Conservation (phyloP, 2,888 invertebrate genomes). For the Anodontia alba region DNA sequence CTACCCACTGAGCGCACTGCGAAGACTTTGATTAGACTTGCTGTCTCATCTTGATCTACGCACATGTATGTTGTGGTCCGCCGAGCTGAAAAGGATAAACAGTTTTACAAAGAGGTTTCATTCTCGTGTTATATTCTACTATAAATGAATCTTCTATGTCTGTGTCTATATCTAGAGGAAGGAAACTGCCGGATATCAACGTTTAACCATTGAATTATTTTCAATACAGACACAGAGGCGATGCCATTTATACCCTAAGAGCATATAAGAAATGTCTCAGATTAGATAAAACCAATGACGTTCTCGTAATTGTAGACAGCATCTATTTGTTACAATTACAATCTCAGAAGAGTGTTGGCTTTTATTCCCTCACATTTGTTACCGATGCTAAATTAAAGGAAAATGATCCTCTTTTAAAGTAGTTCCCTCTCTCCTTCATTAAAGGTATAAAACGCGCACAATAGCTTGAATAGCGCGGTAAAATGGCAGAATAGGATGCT, state of each 20-base stretch:
- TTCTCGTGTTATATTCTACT: too few relatives aligned
- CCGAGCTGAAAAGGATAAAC: too few relatives aligned
- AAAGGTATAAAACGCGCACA: conserved; percentile 28
- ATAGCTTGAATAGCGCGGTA: conserved; percentile 20
- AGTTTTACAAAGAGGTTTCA: too few relatives aligned
- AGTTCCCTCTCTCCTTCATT: conserved; percentile 34
- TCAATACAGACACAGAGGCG: too few relatives aligned
- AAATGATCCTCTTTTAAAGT: conserved; percentile 36
- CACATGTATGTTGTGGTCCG: too few relatives aligned
- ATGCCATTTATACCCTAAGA: not conserved
- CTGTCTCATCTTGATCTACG: too few relatives aligned
- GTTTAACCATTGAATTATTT: too few relatives aligned
- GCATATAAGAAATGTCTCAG: not conserved
- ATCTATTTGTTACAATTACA: conserved; percentile 45
- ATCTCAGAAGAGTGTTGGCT: conserved; percentile 21
- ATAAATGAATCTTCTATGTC: too few relatives aligned
- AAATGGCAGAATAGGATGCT: conserved; percentile 18
- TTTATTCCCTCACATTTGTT: conserved; percentile 41
- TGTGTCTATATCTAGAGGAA: too few relatives aligned
- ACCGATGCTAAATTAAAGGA: conserved; percentile 24
- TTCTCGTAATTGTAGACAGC: conserved; percentile 34
- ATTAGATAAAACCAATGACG: not conserved
- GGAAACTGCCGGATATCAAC: too few relatives aligned
- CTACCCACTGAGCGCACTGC: too few relatives aligned
- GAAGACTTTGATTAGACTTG: too few relatives aligned